These are phyloP conservation scores for Sorex araneus DNA, from an alignment of 2,113 vertebrate species.

Conservation along the genomic window DNA sequence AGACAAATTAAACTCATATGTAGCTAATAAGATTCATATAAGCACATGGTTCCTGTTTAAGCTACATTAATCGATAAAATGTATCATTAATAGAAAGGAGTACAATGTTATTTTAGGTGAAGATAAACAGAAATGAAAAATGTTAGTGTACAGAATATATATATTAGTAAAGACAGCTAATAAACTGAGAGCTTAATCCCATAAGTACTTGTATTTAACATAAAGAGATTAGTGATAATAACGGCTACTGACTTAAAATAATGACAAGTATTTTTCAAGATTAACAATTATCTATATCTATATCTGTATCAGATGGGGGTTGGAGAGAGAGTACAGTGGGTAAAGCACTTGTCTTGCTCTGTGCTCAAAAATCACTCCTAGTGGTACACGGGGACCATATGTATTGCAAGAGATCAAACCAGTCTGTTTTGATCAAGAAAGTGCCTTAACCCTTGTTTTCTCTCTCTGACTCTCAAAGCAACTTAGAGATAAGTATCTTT, in stretches of 20 bases:
- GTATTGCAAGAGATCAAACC: too few relatives aligned
- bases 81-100: background rate
- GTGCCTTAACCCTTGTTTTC: background rate
- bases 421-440: too few relatives aligned
- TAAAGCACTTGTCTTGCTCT: too few relatives aligned
- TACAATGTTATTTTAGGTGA: background rate
- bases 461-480: background rate
- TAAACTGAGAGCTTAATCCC: background rate
- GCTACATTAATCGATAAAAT: conserved; percentile 44
- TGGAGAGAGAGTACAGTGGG: conserved; percentile 8
- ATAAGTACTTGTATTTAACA: background rate
- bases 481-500: background rate
- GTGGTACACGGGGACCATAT: too few relatives aligned
- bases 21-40: conserved; percentile 41
- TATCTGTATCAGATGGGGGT: background rate
- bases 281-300: conserved; percentile 1
- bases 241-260: conserved; percentile 60
- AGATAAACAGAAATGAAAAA: background rate
- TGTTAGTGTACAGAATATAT: background rate
- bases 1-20: background rate
- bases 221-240: conserved; percentile 34
- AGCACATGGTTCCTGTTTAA: conserved; percentile 41
- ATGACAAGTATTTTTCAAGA: conserved; percentile 42
- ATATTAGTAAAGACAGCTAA: background rate
- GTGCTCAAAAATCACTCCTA: too few relatives aligned